A percentile compares a stretch with the other conserved stretches of the same genome.
Conservation (phyloP, 2,888 invertebrate species). For the Drosophila falleni region DNA sequence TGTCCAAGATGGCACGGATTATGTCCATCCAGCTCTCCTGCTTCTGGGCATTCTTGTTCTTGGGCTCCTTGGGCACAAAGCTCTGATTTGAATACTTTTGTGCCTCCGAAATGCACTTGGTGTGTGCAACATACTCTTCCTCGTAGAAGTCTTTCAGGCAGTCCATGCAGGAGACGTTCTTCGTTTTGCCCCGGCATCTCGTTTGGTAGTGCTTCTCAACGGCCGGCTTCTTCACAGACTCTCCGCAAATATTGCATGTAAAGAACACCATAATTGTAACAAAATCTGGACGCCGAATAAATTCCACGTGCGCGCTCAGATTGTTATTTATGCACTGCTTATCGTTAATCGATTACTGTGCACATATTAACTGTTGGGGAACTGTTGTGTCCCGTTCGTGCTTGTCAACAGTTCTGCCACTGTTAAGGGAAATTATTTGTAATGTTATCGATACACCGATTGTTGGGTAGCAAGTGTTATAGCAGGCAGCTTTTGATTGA, state of each 20-base stretch:
- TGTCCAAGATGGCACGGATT: slow-evolving; percentile 81
- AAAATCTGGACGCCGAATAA: slow-evolving; percentile 3
- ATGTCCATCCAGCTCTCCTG: slow-evolving; percentile 91
- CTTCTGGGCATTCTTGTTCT: slow-evolving; percentile 94
- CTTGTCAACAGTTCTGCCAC: neutral
- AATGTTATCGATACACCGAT: neutral
- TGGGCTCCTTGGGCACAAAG: slow-evolving; percentile 89
- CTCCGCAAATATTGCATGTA: slow-evolving; percentile 96
- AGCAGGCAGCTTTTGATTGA: neutral
- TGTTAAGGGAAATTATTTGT: neutral
- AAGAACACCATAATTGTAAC: slow-evolving; percentile 94
- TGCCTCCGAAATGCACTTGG: slow-evolving; percentile 94
- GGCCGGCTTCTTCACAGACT: slow-evolving; percentile 95
- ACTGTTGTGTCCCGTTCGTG: slow-evolving; percentile 2
- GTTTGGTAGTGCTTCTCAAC: slow-evolving; percentile 95
- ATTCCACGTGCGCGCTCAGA: slow-evolving; percentile 45
- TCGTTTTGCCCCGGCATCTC: slow-evolving; percentile 89
- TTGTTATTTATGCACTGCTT: slow-evolving; percentile 23
- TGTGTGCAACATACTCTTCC: slow-evolving; percentile 91
- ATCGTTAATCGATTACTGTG: slow-evolving; percentile 38
- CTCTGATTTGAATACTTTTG: slow-evolving; percentile 94
- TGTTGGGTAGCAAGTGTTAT: neutral
- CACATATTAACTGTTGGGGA: neutral
- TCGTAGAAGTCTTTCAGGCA: slow-evolving; percentile 95
- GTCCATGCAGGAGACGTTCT: slow-evolving; percentile 95